Percentiles rank a stretch among this genome's conserved stretches.
These are phyloP conservation scores for Corythoichthys haematopterus DNA, from an alignment of 2,113 vertebrate species.

Conservation along the genomic window DNA sequence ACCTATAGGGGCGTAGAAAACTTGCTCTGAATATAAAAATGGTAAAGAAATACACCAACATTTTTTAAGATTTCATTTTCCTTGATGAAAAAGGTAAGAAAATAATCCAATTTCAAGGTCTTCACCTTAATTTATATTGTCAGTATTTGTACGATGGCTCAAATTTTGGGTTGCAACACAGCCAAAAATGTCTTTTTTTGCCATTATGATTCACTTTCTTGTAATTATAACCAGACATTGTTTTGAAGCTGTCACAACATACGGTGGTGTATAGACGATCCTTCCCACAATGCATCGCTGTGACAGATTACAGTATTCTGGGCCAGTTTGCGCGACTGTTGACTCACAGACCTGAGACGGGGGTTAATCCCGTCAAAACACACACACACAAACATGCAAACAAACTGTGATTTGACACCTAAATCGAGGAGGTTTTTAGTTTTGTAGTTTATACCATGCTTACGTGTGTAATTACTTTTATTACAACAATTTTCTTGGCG, in stretches of 20 bases:
- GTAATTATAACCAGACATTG: background rate
- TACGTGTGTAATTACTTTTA: background rate
- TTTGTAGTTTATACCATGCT: background rate
- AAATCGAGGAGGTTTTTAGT: background rate
- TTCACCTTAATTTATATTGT: no score
- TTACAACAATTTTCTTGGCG: no score
- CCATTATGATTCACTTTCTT: background rate
- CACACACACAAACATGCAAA: background rate
- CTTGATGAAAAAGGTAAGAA: no score
- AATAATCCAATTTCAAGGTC: no score
- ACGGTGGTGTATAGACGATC: background rate
- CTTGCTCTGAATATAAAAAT: no score
- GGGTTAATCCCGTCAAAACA: conserved; percentile 1
- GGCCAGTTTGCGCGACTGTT: background rate
- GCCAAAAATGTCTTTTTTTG: no score
- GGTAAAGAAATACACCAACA: no score
- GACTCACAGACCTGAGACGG: background rate
- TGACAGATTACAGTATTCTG: background rate
- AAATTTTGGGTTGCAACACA: no score
- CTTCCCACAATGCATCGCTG: background rate
- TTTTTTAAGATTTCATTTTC: background rate
- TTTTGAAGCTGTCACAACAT: background rate
- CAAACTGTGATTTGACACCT: background rate
- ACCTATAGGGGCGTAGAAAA: no score
- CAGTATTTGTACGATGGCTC: no score